These are phyloP conservation scores for Philaenus spumarius DNA, from an alignment of 1,140 invertebrate species.

Conservation along the genomic window DNA sequence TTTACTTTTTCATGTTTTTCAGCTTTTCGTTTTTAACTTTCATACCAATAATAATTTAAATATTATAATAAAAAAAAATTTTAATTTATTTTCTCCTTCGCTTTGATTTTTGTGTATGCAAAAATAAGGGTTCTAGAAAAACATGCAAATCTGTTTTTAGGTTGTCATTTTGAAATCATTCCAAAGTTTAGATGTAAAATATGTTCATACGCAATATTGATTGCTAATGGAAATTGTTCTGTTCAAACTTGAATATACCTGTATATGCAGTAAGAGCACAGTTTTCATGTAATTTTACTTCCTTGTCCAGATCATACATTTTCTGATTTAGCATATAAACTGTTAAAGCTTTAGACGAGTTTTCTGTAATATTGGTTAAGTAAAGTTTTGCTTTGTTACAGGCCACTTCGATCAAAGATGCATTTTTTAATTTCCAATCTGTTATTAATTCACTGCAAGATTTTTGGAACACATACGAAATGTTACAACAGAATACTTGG, in stretches of 20 bases:
- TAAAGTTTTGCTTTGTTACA: not conserved
- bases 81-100: no score
- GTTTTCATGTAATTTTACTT: no score
- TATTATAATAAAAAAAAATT: no score
- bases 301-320: not conserved
- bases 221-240: not conserved
- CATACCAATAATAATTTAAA: no score
- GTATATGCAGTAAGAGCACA: no score
- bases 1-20: not conserved
- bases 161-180: no score
- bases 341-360: not conserved
- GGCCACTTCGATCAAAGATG: not conserved
- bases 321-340: not conserved
- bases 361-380: not conserved
- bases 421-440: not conserved
- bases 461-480: constrained; percentile 5
- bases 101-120: no score
- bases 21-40: no score
- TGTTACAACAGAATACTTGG: not conserved
- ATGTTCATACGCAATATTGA: not conserved
- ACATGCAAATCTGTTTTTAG: no score
- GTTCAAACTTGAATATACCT: not conserved
- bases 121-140: no score
- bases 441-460: constrained; percentile 2
- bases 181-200: not conserved